Conservation (phyloP, 2,888 invertebrate genomes). For the Euplexia lucipara region DNA sequence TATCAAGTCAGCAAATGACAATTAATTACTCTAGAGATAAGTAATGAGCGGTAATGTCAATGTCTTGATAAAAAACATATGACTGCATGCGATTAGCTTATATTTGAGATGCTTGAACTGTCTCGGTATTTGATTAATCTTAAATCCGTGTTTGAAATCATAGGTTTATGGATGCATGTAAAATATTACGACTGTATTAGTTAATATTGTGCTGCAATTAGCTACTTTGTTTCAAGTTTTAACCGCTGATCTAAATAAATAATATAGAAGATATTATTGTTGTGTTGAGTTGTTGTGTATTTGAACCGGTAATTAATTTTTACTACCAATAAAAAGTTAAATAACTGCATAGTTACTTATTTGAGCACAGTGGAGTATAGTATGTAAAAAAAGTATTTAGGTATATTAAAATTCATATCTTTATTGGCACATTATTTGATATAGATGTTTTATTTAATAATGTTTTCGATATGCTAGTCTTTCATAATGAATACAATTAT, state of each 20-base stretch:
- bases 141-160: constrained; percentile 23
- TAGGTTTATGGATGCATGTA: no score
- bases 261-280: no score
- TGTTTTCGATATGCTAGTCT: no score
- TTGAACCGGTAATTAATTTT: no score
- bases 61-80: constrained; percentile 46
- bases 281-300: no score
- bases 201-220: no score
- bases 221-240: no score
- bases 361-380: no score
- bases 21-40: constrained; percentile 29
- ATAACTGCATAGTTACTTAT: no score
- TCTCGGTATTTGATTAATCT: constrained; percentile 30
- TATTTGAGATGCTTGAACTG: constrained; percentile 27
- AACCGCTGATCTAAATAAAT: no score
- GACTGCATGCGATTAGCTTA: constrained; percentile 25
- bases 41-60: constrained; percentile 38
- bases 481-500: not conserved
- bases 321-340: no score
- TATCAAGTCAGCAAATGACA: constrained; percentile 34
- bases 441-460: constrained; percentile 13
- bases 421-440: not conserved
- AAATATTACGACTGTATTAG: no score
- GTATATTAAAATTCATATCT: constrained; percentile 15
- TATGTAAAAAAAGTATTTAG: not conserved